Evolutionary conservation across 2,797 vertebrate species (phyloP), one percentile per base, ranked within the genome.

Genomic region (Naso thynnoides): DNA sequence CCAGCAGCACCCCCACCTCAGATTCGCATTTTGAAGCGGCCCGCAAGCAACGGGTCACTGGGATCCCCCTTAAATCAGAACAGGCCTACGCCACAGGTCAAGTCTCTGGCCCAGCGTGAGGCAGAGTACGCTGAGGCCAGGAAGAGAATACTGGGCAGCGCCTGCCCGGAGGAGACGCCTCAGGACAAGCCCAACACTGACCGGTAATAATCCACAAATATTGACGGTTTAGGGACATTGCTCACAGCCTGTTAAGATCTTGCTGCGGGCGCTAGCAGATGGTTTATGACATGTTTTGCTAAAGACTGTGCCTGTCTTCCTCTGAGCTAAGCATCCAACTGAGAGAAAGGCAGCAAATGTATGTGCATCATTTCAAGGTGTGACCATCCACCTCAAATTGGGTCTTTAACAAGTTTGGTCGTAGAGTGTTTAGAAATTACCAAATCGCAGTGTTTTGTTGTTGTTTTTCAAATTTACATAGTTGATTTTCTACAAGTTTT

Each of bases 91-190:
- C 94, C 95, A 11, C 98, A 97, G 0, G 96, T 98, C 49, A 99
- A 99, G 76, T 97, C 98, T 48, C 87, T 99, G 90, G 98, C 98
- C 0, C 98, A 99, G 93, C 93, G 98, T 6, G 98, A 99, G 89
- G 98, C 98, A 0, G 98, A 99, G 83, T 99, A 99, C 76, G 97
- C 98, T 0, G 98, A 99, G 83, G 98, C 98, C 84, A 92, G 98
- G 71, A 97, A 97, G 87, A 95, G 98, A 80, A 99, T 99, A 89
- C 87, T 99, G 84, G 98, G 98, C 66, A 99, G 98, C 0, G 97
- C 98, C 55, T 97, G 96, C 81, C 96, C 98, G 0, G 98, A 99
- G 71, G 97, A 98, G 78, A 94, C 95, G 58, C 95, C 96, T 84
- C 97, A 98, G 89, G 98, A 98, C 71, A 96, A 96, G 80, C 88